Percentiles rank a stretch among this genome's conserved stretches.
phyloP scores from a whole-genome alignment of 2,888 invertebrate genomes.

The Elysia crispata region DNA sequence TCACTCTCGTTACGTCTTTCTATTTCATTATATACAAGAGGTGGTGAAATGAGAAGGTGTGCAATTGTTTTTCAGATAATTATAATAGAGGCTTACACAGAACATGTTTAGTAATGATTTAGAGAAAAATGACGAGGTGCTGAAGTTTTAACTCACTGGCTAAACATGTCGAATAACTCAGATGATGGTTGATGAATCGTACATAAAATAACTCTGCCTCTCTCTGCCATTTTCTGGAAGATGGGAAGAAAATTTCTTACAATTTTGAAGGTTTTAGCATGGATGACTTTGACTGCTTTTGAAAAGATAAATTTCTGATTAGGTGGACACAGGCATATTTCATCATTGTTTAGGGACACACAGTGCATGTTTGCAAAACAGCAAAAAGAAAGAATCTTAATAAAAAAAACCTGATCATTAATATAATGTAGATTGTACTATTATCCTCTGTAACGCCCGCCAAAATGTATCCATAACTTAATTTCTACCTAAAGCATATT shows the following conservation, averaged over 20 bases:
- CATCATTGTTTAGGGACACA: no score
- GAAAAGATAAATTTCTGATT: not conserved
- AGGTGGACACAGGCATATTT: no score
- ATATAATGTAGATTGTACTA: no score
- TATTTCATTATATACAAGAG: no score
- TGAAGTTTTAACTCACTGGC: no score
- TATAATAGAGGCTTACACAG: not conserved
- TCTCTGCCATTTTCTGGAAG: conserved; percentile 78
- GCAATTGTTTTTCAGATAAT: not conserved
- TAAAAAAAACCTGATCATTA: no score
- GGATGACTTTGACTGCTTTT: not conserved
- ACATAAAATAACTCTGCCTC: conserved; percentile 92
- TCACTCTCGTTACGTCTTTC: no score
- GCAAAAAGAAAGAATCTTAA: no score
- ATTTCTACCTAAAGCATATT: not conserved
- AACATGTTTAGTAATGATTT: not conserved
- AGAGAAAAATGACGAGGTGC: not conserved
- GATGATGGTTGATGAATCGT: conserved; percentile 97
- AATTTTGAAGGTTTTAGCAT: not conserved
- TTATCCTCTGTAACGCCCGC: not conserved
- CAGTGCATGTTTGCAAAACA: no score
- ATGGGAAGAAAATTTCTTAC: no score
- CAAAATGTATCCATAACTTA: not conserved
- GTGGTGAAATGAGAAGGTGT: no score
- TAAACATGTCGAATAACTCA: no score